Base-by-base conservation (phyloP, 2,113 vertebrate genomes). In the Tupaia chinensis region DNA sequence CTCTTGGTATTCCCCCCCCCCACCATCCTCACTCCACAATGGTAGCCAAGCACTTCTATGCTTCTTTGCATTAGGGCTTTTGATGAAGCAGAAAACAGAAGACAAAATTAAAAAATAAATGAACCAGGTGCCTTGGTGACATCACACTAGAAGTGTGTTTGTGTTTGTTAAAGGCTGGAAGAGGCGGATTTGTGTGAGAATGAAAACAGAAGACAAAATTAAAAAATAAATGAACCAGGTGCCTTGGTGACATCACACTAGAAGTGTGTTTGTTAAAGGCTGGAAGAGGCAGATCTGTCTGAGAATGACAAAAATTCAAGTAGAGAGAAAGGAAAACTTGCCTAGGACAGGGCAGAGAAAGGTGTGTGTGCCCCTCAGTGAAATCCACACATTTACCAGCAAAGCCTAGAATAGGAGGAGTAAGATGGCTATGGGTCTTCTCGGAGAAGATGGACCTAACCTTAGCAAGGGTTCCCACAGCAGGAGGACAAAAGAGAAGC, bases 311-410 rank as follows among this genome's bases (percentile, higher is more conserved):
- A 44, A 82, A 78, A 56, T 23, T 89, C 61, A 29, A 86, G 32
- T 1, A 74, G 9, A 79, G 4, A 72, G 4, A 54, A 5, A 69
- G 77, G 22, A 22, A 17, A 44, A 73, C 5, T 82, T 10, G 5
- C 25, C 1, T 4, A 87, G 13, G 25, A 32, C 5, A 83, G 56
- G 61, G 32, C n/a, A 63, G 70, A 72, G 6, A 69, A 58, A 70
- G 7, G 7, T 22, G 27, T 66, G 34, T 72, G 9, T 56, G 20
- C 6, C 13, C n/a, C 13, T 13, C 32, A 91, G 10, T 7, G 19
- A 73, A 17, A 61, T 25, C 1, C 3, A 12, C 0, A 0, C 22
- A 4, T 9, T 63, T 10, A 44, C 23, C 70, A 7, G 27, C 0
- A 74, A 89, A 56, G 5, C 2, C 79, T 53, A 60, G n/a, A 63